Conservation (phyloP, 2,797 vertebrate species). For the Manis crassicaudata region DNA sequence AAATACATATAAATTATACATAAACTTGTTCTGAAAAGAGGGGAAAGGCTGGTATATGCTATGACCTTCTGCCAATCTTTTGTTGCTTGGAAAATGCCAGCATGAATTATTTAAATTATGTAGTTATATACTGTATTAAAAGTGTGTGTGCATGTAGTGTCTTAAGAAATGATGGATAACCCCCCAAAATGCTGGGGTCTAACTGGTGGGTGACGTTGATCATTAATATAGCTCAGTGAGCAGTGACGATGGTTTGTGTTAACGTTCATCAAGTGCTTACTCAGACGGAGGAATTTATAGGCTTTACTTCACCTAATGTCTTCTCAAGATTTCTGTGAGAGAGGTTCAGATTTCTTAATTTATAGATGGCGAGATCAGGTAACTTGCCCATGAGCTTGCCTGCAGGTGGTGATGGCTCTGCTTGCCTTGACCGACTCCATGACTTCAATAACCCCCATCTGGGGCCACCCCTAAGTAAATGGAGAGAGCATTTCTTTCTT, state of each 20-base stretch:
- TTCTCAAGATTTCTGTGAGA: constrained; percentile 54
- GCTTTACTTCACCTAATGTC: constrained; percentile 60
- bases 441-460: fast-evolving
- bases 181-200: background rate
- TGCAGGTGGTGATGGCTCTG: background rate
- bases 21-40: constrained; percentile 68
- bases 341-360: constrained; percentile 31
- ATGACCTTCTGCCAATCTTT: constrained; percentile 54
- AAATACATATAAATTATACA: constrained; percentile 65
- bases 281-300: constrained; percentile 7
- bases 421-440: background rate
- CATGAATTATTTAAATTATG: constrained; percentile 55
- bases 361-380: background rate
- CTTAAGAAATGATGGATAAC: constrained; percentile 11
- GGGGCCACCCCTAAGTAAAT: background rate
- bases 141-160: background rate
- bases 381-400: background rate
- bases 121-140: constrained; percentile 47
- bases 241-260: constrained; percentile 33
- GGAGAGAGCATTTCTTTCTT: background rate
- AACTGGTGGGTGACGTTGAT: constrained; percentile 47
- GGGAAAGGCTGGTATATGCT: constrained; percentile 30
- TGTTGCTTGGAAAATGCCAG: constrained; percentile 60
- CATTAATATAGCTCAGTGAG: background rate
- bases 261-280: constrained; percentile 55